These are phyloP conservation scores for Montifringilla adamsi DNA, from an alignment of 2,113 vertebrate species.

Conservation along the genomic window DNA sequence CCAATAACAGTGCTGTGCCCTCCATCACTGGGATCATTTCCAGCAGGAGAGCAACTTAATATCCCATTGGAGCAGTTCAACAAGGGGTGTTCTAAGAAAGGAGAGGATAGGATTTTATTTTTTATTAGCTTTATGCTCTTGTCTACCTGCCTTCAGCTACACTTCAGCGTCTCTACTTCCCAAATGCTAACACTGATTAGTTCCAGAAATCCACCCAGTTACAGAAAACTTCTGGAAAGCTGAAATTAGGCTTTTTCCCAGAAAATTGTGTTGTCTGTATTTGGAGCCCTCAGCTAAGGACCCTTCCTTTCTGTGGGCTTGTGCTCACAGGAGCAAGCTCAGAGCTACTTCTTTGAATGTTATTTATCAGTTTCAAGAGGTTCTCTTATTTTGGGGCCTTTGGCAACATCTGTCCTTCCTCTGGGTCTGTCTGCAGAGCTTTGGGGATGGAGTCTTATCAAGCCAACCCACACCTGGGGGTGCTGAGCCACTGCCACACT, in stretches of 20 bases:
- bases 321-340: rapidly evolving
- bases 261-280: background rate
- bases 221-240: background rate
- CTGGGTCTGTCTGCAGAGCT: background rate
- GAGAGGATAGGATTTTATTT: background rate
- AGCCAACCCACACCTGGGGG: background rate
- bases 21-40: background rate
- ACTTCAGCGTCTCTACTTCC: background rate
- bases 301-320: background rate
- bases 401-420: background rate
- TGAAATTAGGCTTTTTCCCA: background rate
- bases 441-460: background rate
- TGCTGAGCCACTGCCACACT: rapidly evolving
- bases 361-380: background rate
- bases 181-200: background rate
- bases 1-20: background rate
- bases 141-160: background rate
- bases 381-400: background rate
- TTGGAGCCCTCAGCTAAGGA: background rate
- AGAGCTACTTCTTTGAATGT: background rate
- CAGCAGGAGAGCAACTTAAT: background rate
- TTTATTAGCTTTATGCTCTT: background rate
- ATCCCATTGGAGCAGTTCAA: background rate
- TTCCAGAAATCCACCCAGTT: background rate
- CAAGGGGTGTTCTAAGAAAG: background rate